A percentile compares a stretch with the other conserved stretches of the same genome.
These are phyloP conservation scores for Gymnopithys bicolor DNA, from an alignment of 2,797 vertebrate species.

Conservation along the genomic window DNA sequence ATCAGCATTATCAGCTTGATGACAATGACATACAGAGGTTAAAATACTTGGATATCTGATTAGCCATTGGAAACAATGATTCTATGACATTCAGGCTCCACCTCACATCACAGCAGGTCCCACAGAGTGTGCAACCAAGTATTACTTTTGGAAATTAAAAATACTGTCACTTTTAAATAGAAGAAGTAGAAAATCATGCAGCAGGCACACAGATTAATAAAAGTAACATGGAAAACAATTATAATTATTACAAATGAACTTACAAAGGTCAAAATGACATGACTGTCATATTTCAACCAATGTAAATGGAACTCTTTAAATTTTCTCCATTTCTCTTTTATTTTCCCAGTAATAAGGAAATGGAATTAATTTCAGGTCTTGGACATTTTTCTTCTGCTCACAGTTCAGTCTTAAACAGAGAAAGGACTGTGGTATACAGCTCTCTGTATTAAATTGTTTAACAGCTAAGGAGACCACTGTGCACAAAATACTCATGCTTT, in stretches of 20 bases:
- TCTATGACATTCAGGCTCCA: conserved; percentile 55
- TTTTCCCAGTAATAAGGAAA: not conserved
- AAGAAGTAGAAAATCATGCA: conserved; percentile 23
- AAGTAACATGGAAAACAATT: not conserved
- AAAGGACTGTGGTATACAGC: not conserved
- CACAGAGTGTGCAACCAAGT: conserved; percentile 15
- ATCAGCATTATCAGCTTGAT: conserved; percentile 64
- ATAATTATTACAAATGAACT: not conserved
- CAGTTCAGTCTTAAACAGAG: not conserved
- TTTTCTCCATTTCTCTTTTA: not conserved
- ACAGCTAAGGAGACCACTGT: not conserved
- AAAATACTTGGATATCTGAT: conserved; percentile 52
- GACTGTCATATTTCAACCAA: not conserved
- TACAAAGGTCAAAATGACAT: conserved; percentile 1
- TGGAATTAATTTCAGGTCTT: not conserved
- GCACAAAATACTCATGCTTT: not conserved
- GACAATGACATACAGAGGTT: conserved; percentile 60
- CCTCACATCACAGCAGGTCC: conserved; percentile 26
- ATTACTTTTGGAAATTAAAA: not conserved
- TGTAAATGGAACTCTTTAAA: not conserved
- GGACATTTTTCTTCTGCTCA: not conserved
- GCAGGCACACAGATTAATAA: not conserved
- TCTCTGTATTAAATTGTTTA: not conserved
- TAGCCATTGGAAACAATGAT: conserved; percentile 15
- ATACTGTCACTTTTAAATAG: not conserved